Conservation (phyloP, 2,797 vertebrate genomes). For the Semaprochilodus insignis region DNA sequence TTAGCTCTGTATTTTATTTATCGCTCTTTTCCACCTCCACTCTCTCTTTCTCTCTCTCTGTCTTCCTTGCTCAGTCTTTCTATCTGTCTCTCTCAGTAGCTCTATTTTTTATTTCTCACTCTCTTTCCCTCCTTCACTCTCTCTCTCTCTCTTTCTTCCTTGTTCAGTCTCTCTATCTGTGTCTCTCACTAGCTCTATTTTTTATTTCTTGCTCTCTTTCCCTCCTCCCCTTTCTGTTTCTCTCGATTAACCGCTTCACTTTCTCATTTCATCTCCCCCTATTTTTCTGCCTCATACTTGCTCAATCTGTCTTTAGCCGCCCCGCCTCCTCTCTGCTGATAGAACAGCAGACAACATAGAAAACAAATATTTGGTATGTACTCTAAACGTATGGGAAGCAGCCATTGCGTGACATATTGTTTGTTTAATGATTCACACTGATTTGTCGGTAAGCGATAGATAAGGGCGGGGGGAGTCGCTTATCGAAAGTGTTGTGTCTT, state of each 20-base stretch:
- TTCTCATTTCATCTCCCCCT: neutral
- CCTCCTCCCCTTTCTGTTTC: too few relatives aligned
- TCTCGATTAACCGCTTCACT: neutral
- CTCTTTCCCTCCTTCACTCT: conserved; percentile 9
- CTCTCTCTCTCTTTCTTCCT: too few relatives aligned
- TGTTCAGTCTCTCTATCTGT: too few relatives aligned
- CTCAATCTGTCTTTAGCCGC: neutral
- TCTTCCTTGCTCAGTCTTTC: too few relatives aligned
- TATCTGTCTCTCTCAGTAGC: too few relatives aligned
- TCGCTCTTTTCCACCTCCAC: too few relatives aligned
- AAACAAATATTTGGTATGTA: conserved; percentile 60
- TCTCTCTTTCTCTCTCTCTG: too few relatives aligned
- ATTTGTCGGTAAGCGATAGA: conserved; percentile 27
- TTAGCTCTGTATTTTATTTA: too few relatives aligned
- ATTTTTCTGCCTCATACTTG: conserved; percentile 16
- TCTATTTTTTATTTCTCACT: neutral
- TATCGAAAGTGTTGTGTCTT: conserved; percentile 28
- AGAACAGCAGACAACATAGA: conserved; percentile 46
- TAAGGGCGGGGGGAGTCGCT: conserved; percentile 33
- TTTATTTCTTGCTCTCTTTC: too few relatives aligned
- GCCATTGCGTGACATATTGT: conserved; percentile 34
- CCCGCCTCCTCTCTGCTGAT: conserved; percentile 42
- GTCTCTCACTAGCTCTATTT: too few relatives aligned
- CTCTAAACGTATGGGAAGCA: conserved; percentile 52
- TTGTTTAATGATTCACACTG: conserved; percentile 49